Evolutionary conservation across 2,797 vertebrate genomes (phyloP), one percentile per base, ranked within the genome.

Genomic region (Falco biarmicus): DNA sequence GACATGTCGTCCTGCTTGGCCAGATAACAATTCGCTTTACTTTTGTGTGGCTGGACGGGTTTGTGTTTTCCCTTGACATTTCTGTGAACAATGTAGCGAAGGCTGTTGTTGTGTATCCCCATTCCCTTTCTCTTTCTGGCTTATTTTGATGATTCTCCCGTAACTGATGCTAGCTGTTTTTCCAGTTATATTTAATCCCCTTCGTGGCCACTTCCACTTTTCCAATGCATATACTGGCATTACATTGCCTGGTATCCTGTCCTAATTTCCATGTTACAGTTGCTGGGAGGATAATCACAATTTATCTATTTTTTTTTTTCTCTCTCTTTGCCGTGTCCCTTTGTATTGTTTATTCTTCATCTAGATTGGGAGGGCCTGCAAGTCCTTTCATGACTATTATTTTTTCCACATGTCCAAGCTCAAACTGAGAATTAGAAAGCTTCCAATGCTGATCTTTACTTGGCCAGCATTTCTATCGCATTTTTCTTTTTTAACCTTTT

Each of bases 391-490:
- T 43, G 60, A 89, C 88, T 93, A 60, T 96, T 95, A 89, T 96
- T 95, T 95, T 93, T 95, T 80, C 95, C 94, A 95, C 90, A 90
- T 93, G 93, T 96, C 93, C 88, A 89, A 89, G 60, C 73, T 96
- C 89, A 93, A 87, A 83, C 61, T 56, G 60, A 94, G 93, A 94
- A 85, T 89, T 47, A 95, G 88, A 83, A 79, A 54, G 60, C 81
- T 95, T 89, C 82, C 88, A 96, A 71, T 45, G 61, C 50, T 75
- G 78, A 92, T 89, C 65, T 71, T 50, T 68, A 12, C 78, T 93
- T 95, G 92, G 96, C 86, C 34, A 69, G 84, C n/a, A 48, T 83
- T 90, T 90, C 84, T 71, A 34, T 4, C 8, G 10, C 45, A 80
- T 94, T 94, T 83, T 95, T 94, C 45, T 90, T 92, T 92, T 92